Evolutionary conservation across 92 coral and sea anemone species (phyloP).

Genomic region (Muricea muricata): DNA sequence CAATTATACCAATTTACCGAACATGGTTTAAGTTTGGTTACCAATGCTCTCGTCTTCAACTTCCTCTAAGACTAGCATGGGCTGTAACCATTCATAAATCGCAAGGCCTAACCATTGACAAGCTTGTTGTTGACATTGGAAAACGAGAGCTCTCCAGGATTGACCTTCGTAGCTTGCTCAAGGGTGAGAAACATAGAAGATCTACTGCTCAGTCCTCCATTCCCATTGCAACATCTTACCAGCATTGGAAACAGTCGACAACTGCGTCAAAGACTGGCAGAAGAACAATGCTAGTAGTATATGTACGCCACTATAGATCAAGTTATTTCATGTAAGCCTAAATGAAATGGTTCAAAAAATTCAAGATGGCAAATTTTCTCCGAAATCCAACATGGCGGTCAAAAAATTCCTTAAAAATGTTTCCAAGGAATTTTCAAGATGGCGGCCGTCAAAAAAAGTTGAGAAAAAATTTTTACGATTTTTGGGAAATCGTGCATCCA

Average conservation of each 20-base stretch:
- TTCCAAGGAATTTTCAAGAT: no score
- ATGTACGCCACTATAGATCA: no score
- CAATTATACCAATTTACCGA: slow-evolving; percentile 51
- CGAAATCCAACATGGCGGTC: no score
- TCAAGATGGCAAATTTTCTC: no score
- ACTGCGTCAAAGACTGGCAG: slow-evolving; percentile 7
- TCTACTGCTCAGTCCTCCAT: slow-evolving; percentile 49
- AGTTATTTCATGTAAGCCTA: no score
- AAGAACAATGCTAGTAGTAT: no score
- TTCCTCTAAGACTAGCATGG: slow-evolving; percentile 63
- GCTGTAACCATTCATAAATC: slow-evolving; percentile 66
- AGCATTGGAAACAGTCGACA: slow-evolving; percentile 19
- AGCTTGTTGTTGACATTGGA: slow-evolving; percentile 62
- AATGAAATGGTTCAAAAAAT: no score
- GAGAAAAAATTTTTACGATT: no score
- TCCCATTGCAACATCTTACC: slow-evolving; percentile 15
- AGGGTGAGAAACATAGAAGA: slow-evolving; percentile 53
- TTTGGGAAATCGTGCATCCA: no score
- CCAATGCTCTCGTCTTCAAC: slow-evolving; percentile 59
- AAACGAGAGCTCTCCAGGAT: slow-evolving; percentile 57
- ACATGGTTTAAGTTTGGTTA: slow-evolving; percentile 47
- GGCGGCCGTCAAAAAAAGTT: no score
- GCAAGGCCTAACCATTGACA: slow-evolving; percentile 59
- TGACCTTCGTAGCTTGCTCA: slow-evolving; percentile 56
- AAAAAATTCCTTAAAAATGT: no score